phyloP scores from a whole-genome alignment of 2,888 invertebrate genomes.

The Lasioglossum pauxillum region DNA sequence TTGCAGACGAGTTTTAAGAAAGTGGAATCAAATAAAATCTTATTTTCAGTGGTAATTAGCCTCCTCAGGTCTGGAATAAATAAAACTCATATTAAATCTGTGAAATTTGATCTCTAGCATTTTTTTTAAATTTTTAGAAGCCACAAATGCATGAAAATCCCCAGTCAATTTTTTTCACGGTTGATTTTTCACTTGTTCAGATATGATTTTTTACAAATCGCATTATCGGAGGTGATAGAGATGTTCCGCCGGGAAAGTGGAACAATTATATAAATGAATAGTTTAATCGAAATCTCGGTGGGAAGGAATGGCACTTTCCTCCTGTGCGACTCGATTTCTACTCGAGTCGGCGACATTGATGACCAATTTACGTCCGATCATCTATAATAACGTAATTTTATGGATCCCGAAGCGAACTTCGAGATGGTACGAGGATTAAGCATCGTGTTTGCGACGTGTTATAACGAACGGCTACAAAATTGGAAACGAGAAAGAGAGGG shows the following conservation, averaged over 20 bases:
- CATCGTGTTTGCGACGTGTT: background rate
- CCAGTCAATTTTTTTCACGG: no score
- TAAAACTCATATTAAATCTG: no score
- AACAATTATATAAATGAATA: constrained; percentile 10
- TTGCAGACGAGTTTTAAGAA: no score
- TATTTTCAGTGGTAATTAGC: no score
- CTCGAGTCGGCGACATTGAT: background rate
- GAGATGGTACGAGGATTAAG: background rate
- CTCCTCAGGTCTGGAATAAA: no score
- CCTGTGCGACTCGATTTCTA: background rate
- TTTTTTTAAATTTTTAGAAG: no score
- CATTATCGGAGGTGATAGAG: no score
- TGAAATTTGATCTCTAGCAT: no score
- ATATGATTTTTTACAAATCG: no score
- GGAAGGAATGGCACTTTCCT: background rate
- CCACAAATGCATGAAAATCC: no score
- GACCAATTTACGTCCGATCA: constrained; percentile 3
- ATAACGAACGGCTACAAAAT: constrained; percentile 19
- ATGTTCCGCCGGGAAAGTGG: background rate
- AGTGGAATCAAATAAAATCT: no score
- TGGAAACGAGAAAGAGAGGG: constrained; percentile 21
- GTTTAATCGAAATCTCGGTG: background rate
- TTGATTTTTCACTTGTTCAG: no score
- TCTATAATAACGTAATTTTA: constrained; percentile 1
- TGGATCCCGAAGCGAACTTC: background rate